phyloP scores from a whole-genome alignment of 1,140 invertebrate species.

The Homarus americanus region DNA sequence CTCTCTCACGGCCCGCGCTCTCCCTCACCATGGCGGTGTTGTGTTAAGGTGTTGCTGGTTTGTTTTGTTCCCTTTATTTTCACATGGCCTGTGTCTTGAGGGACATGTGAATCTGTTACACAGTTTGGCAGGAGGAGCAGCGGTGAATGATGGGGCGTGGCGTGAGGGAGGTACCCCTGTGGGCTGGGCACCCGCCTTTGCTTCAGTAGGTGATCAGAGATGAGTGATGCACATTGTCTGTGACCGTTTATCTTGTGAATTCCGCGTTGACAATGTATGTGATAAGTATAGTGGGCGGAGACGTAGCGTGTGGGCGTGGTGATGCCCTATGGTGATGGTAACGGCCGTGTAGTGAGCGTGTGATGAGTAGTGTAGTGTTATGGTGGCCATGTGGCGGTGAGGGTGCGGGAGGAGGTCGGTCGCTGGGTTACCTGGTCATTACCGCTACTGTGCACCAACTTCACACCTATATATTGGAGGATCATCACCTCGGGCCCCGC shows the following conservation, averaged over 20 bases:
- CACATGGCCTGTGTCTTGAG: neutral
- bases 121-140: neutral
- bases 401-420: neutral
- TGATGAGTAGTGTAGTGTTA: conserved; percentile 10
- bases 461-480: neutral
- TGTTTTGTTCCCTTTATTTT: neutral
- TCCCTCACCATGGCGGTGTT: too few relatives aligned
- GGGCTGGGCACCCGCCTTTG: neutral
- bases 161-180: conserved; percentile 37
- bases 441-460: conserved; percentile 3
- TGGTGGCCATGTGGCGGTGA: conserved; percentile 38
- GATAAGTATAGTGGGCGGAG: conserved; percentile 28
- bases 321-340: conserved; percentile 13
- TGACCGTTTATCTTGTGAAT: neutral
- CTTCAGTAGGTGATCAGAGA: conserved; percentile 14
- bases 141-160: neutral
- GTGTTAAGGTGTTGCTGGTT: neutral
- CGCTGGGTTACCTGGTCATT: conserved; percentile 8
- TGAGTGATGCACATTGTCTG: conserved; percentile 3
- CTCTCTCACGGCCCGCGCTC: too few relatives aligned
- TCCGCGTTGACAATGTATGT: neutral
- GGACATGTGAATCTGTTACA: too few relatives aligned
- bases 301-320: neutral
- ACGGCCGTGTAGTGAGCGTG: neutral
- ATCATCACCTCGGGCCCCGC: neutral